Evolutionary conservation across 2,797 vertebrate genomes (phyloP), one percentile per base, ranked within the genome.

Genomic region (Rhinichthys osculus): DNA sequence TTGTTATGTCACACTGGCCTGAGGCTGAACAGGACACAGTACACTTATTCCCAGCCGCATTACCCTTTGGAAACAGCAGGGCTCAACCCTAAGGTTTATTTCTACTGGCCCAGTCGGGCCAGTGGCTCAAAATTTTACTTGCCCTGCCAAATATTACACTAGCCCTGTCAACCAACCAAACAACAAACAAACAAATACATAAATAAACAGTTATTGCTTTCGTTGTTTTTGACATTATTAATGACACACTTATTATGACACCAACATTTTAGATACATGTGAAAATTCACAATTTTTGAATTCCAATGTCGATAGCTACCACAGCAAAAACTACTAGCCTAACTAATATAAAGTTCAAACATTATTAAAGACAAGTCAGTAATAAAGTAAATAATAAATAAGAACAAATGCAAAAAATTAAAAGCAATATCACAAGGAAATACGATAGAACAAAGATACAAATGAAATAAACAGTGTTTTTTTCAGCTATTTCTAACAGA

Each of bases 1-100:
- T 89, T 90, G 19, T 88, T 86, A 80, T 9, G 30, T 87, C 89
- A 91, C 85, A 33, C 72, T 69, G 77, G 90, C 89, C 90, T 87
- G 86, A 62, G 73, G 80, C 47, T 40, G 73, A 57, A 79, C 81
- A 78, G 77, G 81, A 70, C 78, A 64, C 44, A 74, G 44, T 23
- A 52, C 38, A 52, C 69, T 54, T 17, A 38, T 30, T 14, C 13
- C 59, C 59, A 62, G 4, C 11, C 1, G n/a, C 10, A 62, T 80
- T 69, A 73, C 69, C 78, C 57, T 50, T 52, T 38, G 77, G 54
- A 52, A 85, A 52, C 54, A 47, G n/a, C 27, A 30, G 27, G 13
- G n/a, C 5, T 64, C 13, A 64, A 64, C 59, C 59, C 11, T 14
- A 64, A 62, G 11, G 27, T 33, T 33, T 66, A 59, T n/a, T 57